phyloP scores from a whole-genome alignment of 2,797 vertebrate genomes.

The Otus scops region DNA sequence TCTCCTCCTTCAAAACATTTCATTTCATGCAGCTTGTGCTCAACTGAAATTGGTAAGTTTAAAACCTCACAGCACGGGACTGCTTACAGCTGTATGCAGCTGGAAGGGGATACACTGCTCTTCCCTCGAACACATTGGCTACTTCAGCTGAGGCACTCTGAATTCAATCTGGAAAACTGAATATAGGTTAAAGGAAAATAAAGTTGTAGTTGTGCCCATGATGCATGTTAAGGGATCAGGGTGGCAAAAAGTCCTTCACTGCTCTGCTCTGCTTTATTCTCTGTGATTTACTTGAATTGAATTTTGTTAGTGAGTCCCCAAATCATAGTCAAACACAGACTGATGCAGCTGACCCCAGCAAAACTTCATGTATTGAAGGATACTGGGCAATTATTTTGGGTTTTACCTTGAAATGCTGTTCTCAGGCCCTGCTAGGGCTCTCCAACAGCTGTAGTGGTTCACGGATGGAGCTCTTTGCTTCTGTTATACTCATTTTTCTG shows the following conservation, averaged over 20 bases:
- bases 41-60: not conserved
- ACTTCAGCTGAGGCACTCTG: not conserved
- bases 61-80: not conserved
- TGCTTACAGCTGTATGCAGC: not conserved
- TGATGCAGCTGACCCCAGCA: too few species aligned
- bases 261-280: not conserved
- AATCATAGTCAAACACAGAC: too few species aligned
- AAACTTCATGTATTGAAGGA: rapidly evolving
- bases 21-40: not conserved
- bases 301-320: not conserved
- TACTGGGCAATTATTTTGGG: not conserved
- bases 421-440: not conserved
- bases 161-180: not conserved
- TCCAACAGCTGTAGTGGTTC: not conserved
- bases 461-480: not conserved
- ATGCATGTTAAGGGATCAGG: rapidly evolving
- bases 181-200: not conserved
- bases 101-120: not conserved
- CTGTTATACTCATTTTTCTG: not conserved
- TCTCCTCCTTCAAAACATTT: not conserved
- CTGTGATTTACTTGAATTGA: not conserved
- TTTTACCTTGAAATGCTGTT: not conserved
- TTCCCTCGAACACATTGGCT: rapidly evolving
- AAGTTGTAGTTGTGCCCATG: not conserved
- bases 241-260: not conserved